Conservation (phyloP, 1,140 invertebrate genomes). For the Lepidurus couesii region DNA sequence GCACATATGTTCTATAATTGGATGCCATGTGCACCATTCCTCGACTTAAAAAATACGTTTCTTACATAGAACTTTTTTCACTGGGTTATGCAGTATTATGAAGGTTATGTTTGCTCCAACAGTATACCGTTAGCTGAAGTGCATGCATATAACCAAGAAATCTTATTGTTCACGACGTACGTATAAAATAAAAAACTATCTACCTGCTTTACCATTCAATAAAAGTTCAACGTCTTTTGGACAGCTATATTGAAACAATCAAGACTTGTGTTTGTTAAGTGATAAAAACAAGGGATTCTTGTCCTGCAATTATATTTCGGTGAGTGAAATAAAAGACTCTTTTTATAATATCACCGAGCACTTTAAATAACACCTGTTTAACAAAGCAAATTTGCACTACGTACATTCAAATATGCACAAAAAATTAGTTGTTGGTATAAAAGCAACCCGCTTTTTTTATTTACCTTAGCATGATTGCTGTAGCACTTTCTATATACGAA, state of each 20-base stretch:
- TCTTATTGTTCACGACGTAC: background rate
- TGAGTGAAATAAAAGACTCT: too few relatives aligned
- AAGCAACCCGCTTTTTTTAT: too few relatives aligned
- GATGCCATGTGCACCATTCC: background rate
- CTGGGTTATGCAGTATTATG: background rate
- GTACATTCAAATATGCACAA: too few relatives aligned
- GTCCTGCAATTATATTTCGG: too few relatives aligned
- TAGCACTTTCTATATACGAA: too few relatives aligned
- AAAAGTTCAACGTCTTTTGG: background rate
- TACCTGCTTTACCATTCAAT: background rate
- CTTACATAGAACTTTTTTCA: background rate
- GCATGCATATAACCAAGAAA: background rate
- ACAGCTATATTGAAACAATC: background rate
- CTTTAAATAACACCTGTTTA: too few relatives aligned
- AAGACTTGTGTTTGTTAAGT: background rate
- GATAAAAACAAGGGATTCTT: too few relatives aligned
- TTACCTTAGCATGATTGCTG: too few relatives aligned
- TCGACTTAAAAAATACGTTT: background rate
- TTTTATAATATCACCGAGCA: too few relatives aligned
- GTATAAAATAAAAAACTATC: background rate
- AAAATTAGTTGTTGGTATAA: too few relatives aligned
- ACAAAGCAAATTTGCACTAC: too few relatives aligned
- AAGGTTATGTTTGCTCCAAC: background rate
- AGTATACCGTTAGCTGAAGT: slow-evolving; percentile 1
- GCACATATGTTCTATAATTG: too few relatives aligned